phyloP scores from a whole-genome alignment of 2,888 invertebrate genomes.

The Tachina fera region DNA sequence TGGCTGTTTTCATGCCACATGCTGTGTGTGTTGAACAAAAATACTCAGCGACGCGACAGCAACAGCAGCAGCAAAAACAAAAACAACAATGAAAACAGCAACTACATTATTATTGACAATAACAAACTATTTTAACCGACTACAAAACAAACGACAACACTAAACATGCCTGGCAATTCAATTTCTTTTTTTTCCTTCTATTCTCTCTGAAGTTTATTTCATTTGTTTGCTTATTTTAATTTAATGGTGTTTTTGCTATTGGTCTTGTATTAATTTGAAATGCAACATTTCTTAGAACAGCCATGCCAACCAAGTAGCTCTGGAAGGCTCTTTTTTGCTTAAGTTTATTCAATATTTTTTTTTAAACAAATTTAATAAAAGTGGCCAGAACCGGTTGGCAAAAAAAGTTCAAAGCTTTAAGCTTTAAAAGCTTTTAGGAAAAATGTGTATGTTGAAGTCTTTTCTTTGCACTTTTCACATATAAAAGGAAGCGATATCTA shows the following conservation, averaged over 20 bases:
- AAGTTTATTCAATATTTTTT: no score
- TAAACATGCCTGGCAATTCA: slow-evolving; percentile 54
- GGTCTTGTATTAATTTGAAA: slow-evolving; percentile 54
- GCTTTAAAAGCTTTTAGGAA: no score
- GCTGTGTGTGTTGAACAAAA: slow-evolving; percentile 62
- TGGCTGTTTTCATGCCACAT: slow-evolving; percentile 64
- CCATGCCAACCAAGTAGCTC: background rate
- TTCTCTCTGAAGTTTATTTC: background rate
- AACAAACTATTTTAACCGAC: slow-evolving; percentile 64
- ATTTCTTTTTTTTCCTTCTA: slow-evolving; percentile 20
- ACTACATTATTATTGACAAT: slow-evolving; percentile 41
- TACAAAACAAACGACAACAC: slow-evolving; percentile 57
- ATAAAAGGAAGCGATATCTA: no score
- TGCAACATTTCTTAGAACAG: slow-evolving; percentile 36
- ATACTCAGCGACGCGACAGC: slow-evolving; percentile 46
- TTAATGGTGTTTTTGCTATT: slow-evolving; percentile 12
- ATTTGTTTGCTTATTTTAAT: slow-evolving; percentile 1
- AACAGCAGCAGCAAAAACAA: slow-evolving; percentile 34
- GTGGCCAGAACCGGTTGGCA: no score
- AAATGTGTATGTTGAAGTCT: no score
- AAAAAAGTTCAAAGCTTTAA: no score
- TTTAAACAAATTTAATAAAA: no score
- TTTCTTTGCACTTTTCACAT: no score
- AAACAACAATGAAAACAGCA: slow-evolving; percentile 12
- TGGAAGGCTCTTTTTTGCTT: no score